Evolutionary conservation across 2,113 vertebrate genomes (phyloP).

Genomic region (Gulo gulo): DNA sequence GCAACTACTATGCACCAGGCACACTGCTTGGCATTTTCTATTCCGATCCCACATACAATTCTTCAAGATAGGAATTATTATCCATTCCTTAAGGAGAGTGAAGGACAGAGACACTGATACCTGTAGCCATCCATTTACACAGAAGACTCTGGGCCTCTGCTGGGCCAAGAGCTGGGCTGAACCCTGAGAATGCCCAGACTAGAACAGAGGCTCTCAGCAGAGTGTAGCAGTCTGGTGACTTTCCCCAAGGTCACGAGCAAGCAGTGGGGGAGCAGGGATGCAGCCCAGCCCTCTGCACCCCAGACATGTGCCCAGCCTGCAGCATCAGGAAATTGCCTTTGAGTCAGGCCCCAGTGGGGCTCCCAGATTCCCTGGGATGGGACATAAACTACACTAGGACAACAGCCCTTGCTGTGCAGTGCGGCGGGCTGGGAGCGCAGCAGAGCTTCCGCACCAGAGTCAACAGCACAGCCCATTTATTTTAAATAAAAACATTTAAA

Average conservation of each 20-base stretch:
- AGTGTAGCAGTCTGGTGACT: neutral
- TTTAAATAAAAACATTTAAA: slow-evolving; percentile 16
- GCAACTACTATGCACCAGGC: neutral
- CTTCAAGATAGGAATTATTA: neutral
- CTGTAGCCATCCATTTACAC: neutral
- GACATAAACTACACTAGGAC: neutral
- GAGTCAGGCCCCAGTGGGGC: neutral
- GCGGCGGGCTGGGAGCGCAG: neutral
- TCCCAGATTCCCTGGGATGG: neutral
- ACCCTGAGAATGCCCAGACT: neutral
- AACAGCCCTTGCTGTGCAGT: neutral
- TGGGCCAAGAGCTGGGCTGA: accelerated
- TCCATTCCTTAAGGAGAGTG: neutral
- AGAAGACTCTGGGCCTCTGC: neutral
- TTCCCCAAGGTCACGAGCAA: neutral
- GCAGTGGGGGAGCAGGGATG: neutral
- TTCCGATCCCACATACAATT: neutral
- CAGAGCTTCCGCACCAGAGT: neutral
- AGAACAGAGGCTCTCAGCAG: neutral
- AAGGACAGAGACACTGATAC: neutral
- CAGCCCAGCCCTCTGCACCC: neutral
- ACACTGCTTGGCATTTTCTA: neutral
- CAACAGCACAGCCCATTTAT: neutral
- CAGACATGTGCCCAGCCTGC: neutral
- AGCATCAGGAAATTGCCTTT: neutral